Base-by-base conservation (phyloP, 1,140 invertebrate genomes). In the Drosophila suzukii region DNA sequence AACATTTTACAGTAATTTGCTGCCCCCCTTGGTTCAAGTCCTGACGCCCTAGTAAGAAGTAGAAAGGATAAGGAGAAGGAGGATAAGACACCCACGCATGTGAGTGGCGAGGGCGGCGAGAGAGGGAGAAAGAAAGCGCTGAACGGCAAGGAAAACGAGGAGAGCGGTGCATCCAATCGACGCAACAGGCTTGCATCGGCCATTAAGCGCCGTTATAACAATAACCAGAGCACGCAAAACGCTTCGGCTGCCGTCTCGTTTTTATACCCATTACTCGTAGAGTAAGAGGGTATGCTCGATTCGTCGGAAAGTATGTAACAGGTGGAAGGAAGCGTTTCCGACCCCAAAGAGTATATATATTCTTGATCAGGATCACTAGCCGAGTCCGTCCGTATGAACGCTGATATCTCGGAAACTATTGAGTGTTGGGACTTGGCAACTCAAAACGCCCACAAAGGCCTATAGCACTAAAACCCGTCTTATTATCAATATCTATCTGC, bases 141-240 rank as follows among this genome's bases (percentile, higher is more conserved):
- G 55, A 39, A 44, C 39, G 44, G n/a, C 2, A 36, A 55, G 58
- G 55, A 47, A 27, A 24, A 51, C 36, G 36, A 49, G 36, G 36
- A 49, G 36, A 32, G 41, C 44, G 36, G 27, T 47, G 57, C 62
- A 58, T 47, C 61, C 67, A 70, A 58, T 53, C 61, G 73, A 70
- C 79, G 80, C 80, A 81, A 81, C 73, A 81, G 78, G 70, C 80
- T 82, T 75, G 67, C 68, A 79, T 32, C 56, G 63, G 59, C 74
- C 62, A 67, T 83, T 75, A 66, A 79, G 57, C 57, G 68, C 68
- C 53, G 57, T 70, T 79, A 61, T 36, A 60, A 36, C 72, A 75
- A 60, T 47, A 63, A 61, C 71, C 55, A 55, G 54, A 65, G 68
- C 65, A 66, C 68, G 68, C 57, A 74, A 79, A 79, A 58, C 50